A percentile compares a stretch with the other conserved stretches of the same genome.
These are phyloP conservation scores for Copidosoma aretas DNA, from an alignment of 2,888 invertebrate species.

Conservation along the genomic window DNA sequence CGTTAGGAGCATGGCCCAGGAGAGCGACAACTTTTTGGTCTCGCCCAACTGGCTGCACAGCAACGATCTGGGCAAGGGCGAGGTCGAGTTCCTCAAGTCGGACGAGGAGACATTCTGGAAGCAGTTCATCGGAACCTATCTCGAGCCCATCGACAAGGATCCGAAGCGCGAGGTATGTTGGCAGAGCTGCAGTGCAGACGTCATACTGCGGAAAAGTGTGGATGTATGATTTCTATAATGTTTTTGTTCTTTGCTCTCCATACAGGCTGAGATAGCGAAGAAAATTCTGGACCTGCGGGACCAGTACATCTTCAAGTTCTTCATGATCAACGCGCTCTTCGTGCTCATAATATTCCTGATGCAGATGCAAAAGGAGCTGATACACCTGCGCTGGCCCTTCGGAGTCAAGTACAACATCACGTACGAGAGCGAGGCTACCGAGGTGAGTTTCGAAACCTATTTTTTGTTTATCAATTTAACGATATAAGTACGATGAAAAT, in stretches of 20 bases:
- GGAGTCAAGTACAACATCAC: conserved; percentile 64
- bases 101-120: conserved; percentile 80
- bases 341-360: conserved; percentile 71
- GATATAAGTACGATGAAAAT: conserved; percentile 7
- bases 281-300: conserved; percentile 67
- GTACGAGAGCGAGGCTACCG: conserved; percentile 54
- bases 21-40: conserved; percentile 24
- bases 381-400: conserved; percentile 69
- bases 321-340: conserved; percentile 73
- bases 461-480: background rate
- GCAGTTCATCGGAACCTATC: conserved; percentile 76
- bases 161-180: conserved; percentile 22
- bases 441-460: conserved; percentile 52
- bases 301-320: conserved; percentile 67
- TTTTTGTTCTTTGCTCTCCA: conserved; percentile 30
- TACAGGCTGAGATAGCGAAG: conserved; percentile 59
- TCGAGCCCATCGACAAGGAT: conserved; percentile 73
- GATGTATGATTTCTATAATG: no score
- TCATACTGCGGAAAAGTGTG: background rate
- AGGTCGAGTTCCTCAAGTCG: conserved; percentile 70
- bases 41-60: conserved; percentile 75
- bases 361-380: conserved; percentile 68
- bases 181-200: no score
- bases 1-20: background rate
- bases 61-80: conserved; percentile 70